A percentile compares a stretch with the other conserved stretches of the same genome.
These are phyloP conservation scores for Centrocercus urophasianus DNA, from an alignment of 2,113 vertebrate species.

Conservation along the genomic window DNA sequence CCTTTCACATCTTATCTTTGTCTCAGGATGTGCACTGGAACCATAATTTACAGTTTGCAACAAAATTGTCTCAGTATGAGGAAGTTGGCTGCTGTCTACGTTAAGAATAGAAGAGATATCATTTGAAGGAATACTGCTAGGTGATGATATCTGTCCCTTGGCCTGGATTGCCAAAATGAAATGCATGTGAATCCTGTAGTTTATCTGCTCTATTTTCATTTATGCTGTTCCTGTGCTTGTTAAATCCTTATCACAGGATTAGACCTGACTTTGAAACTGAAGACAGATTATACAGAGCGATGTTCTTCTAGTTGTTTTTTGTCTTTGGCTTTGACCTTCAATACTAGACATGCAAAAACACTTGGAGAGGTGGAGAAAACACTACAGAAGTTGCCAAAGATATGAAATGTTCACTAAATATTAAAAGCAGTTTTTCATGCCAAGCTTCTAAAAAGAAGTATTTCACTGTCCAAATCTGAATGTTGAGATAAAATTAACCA, in stretches of 20 bases:
- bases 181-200: constrained; percentile 17
- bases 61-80: not conserved
- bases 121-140: constrained; percentile 2
- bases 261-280: constrained; percentile 25
- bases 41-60: not conserved
- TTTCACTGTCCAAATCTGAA: constrained; percentile 9
- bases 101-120: not conserved
- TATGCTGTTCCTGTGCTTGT: constrained; percentile 47
- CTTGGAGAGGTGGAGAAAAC: not conserved
- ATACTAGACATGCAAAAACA: not conserved
- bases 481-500: constrained; percentile 53
- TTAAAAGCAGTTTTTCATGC: not conserved
- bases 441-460: not conserved
- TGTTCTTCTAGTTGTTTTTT: constrained; percentile 18
- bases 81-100: not conserved
- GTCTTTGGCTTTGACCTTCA: not conserved
- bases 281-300: not conserved
- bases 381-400: not conserved
- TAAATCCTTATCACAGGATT: constrained; percentile 47
- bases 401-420: not conserved
- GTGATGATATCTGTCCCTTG: not conserved
- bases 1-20: not conserved
- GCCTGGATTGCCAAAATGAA: constrained; percentile 19
- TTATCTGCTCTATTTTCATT: constrained; percentile 59
- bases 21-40: not conserved